Evolutionary conservation across 2,113 vertebrate genomes (phyloP).

Genomic region (Etheostoma spectabile): DNA sequence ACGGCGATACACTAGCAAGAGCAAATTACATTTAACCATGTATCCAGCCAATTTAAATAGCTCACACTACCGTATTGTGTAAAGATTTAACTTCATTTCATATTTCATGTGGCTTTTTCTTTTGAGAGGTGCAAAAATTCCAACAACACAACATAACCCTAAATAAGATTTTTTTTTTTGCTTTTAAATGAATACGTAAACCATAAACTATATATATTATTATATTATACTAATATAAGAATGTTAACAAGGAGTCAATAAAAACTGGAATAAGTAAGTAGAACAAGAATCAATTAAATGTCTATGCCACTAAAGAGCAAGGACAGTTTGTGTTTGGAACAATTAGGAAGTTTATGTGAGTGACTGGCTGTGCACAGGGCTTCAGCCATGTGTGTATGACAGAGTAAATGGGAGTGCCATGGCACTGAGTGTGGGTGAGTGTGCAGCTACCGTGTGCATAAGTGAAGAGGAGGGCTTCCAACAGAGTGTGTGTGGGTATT

Average conservation of each 20-base stretch:
- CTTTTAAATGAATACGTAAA: not conserved
- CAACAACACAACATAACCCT: not conserved
- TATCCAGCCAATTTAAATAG: no score
- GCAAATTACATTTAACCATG: no score
- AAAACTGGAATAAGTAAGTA: not conserved
- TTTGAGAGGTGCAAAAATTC: no score
- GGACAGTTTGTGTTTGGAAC: slow-evolving; percentile 24
- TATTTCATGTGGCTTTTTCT: no score
- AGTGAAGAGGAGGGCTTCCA: slow-evolving; percentile 58
- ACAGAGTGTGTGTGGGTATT: slow-evolving; percentile 52
- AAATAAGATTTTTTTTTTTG: not conserved
- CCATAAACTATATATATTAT: not conserved
- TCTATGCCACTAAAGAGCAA: slow-evolving; percentile 11
- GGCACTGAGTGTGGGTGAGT: slow-evolving; percentile 44
- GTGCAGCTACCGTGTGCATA: slow-evolving; percentile 26
- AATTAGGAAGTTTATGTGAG: slow-evolving; percentile 40
- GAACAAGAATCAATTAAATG: not conserved
- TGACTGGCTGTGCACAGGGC: slow-evolving; percentile 37
- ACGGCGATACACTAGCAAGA: no score
- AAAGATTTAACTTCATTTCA: no score
- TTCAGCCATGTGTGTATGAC: slow-evolving; percentile 49
- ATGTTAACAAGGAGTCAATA: not conserved
- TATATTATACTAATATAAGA: not conserved
- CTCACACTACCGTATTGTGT: no score
- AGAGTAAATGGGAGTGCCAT: slow-evolving; percentile 49